Conservation (phyloP, 1,140 invertebrate species). For the Gonioctena quinquepunctata region DNA sequence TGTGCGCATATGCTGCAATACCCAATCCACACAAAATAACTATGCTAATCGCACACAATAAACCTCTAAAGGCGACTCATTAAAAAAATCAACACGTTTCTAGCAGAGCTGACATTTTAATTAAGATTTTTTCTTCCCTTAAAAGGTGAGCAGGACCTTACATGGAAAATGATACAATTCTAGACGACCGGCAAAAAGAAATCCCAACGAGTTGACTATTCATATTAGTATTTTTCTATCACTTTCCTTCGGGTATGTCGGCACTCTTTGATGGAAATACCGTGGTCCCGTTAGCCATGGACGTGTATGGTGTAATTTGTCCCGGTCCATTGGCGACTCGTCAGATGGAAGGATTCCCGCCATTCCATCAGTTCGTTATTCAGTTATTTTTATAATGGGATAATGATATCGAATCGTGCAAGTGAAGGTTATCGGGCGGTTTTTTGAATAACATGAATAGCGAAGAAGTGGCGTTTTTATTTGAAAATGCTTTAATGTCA, state of each 20-base stretch:
- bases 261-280: conserved; percentile 29
- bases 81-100: neutral
- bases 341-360: neutral
- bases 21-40: neutral
- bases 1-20: too few relatives aligned
- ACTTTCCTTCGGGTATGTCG: conserved; percentile 19
- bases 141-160: neutral
- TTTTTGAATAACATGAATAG: too few relatives aligned
- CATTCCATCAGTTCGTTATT: neutral
- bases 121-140: conserved; percentile 11
- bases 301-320: conserved; percentile 35
- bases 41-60: neutral
- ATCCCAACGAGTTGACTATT: conserved; percentile 21
- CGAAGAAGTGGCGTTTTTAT: too few relatives aligned
- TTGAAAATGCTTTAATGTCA: too few relatives aligned
- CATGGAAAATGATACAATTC: conserved; percentile 17
- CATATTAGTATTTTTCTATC: conserved; percentile 32
- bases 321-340: conserved; percentile 24
- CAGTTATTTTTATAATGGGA: neutral
- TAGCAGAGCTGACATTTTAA: conserved; percentile 6
- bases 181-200: conserved; percentile 5
- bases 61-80: neutral
- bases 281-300: conserved; percentile 31
- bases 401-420: neutral
- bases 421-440: neutral